A percentile compares a stretch with the other conserved stretches of the same genome.
phyloP scores from a whole-genome alignment of 2,113 vertebrate species.

The Lepus americanus region DNA sequence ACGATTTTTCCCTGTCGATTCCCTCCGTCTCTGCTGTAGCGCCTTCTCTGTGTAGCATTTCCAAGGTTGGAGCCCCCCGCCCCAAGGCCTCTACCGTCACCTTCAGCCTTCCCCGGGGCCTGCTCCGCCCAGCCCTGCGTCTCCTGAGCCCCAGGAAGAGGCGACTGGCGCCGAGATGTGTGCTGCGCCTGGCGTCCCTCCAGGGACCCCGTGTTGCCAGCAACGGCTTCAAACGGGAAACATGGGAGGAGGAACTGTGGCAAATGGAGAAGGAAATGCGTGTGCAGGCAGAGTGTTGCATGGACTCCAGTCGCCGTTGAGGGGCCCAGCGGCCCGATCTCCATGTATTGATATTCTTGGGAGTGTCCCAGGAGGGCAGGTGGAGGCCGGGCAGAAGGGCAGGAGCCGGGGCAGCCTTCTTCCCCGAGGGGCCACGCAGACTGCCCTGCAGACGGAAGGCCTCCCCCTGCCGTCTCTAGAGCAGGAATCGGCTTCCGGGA shows the following conservation, averaged over 20 bases:
- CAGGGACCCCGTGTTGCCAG: not conserved
- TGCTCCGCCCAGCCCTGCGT: not conserved
- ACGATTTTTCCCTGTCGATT: not conserved
- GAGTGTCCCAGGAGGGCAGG: not conserved
- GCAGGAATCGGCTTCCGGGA: not conserved
- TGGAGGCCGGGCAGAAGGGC: not conserved
- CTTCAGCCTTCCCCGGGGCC: not conserved
- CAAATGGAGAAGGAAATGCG: not conserved
- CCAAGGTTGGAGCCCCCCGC: not conserved
- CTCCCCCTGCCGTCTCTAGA: no score
- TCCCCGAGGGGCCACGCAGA: no score
- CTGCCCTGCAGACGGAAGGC: not conserved
- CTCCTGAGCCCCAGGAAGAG: not conserved
- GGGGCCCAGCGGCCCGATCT: not conserved
- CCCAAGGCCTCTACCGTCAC: not conserved
- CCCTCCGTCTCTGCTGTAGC: not conserved
- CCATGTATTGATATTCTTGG: not conserved
- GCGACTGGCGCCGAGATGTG: not conserved
- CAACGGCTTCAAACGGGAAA: not conserved
- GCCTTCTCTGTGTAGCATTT: not conserved
- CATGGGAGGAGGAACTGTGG: not conserved
- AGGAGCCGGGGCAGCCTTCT: not conserved
- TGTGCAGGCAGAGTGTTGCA: not conserved
- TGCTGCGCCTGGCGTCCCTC: not conserved
- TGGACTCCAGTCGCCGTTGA: not conserved